Evolutionary conservation across 2,797 vertebrate species (phyloP), one percentile per base, ranked within the genome.

Genomic region (Onychomys leucogaster): DNA sequence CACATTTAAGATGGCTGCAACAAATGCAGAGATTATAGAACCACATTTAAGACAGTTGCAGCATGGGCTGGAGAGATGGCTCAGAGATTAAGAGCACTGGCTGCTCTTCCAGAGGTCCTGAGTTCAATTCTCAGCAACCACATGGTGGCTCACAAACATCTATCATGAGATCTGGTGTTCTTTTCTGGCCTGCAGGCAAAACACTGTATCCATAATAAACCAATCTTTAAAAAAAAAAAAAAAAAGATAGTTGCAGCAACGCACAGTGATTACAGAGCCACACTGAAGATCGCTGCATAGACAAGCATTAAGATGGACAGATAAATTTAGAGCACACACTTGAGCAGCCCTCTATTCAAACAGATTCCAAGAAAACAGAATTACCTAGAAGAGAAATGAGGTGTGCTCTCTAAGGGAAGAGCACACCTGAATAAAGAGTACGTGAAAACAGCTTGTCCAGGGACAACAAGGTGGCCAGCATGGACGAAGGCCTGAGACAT

Each of bases 361-460:
- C 71, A 29, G 29, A 46, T 94, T 91, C 91, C 57, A 94, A 95
- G 73, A 83, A 97, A 96, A 52, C 67, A 88, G 84, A 19, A 46
- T 17, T 86, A 55, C 46, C 88, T 77, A 93, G 78, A 43, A 91
- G 76, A n/a, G 52, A 90, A 63, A 12, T 49, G 23, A 82, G 71
- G 78, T 57, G 11, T 37, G 25, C 89, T 17, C 23, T 46, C 63
- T 57, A 7, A n/a, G 32, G 91, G 73, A 91, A 46, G 29, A 78
- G 17, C 32, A 7, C 1, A 84, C 52, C 5, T 0, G 19, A 90
- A 88, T 46, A 76, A 59, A 59, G 0, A 81, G 21, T 23, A 77
- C 71, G 12, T 73, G 13, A 21, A 71, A 85, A 85, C 61, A 34
- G 7, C 61, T 52, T 23, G 2, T 2, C 52, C 7, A 93, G 55